These are phyloP conservation scores for Sinohyriopsis cumingii DNA, from an alignment of 2,888 invertebrate species.

Conservation along the genomic window DNA sequence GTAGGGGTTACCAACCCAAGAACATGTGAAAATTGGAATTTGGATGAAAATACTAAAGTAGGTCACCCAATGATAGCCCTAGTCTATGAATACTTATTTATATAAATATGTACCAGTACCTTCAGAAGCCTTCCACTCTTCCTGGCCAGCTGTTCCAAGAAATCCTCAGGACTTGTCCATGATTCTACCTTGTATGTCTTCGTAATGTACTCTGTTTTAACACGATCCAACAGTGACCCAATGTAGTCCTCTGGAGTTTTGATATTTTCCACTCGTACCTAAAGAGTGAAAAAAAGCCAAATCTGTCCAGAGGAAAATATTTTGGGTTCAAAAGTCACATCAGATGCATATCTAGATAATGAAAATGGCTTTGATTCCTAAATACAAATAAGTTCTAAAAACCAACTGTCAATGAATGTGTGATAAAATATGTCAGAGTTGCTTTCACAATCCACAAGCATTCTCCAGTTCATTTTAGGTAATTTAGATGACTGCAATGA, in stretches of 20 bases:
- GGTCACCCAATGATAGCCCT: too few species aligned
- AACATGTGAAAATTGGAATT: too few species aligned
- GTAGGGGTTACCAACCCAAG: too few species aligned
- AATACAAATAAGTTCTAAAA: too few species aligned
- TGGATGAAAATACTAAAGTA: too few species aligned
- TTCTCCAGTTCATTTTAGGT: too few species aligned
- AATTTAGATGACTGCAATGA: too few species aligned
- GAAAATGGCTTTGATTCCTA: too few species aligned
- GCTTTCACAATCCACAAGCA: too few species aligned
- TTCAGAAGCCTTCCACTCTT: slow-evolving; percentile 92
- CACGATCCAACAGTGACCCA: slow-evolving; percentile 86
- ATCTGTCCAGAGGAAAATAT: not conserved
- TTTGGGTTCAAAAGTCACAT: not conserved
- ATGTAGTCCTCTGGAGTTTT: slow-evolving; percentile 97
- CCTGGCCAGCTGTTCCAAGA: slow-evolving; percentile 91
- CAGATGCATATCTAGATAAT: too few species aligned
- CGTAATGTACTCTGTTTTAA: slow-evolving; percentile 88
- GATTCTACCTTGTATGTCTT: slow-evolving; percentile 87
- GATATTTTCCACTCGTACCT: slow-evolving; percentile 92
- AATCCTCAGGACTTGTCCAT: slow-evolving; percentile 89
- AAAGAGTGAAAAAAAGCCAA: slow-evolving; percentile 1
- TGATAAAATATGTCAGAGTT: too few species aligned
- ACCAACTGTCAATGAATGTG: too few species aligned
- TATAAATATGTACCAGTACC: slow-evolving; percentile 53
- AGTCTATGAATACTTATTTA: not conserved